These are phyloP conservation scores for Rhineura floridana DNA, from an alignment of 2,113 vertebrate species.

Conservation along the genomic window DNA sequence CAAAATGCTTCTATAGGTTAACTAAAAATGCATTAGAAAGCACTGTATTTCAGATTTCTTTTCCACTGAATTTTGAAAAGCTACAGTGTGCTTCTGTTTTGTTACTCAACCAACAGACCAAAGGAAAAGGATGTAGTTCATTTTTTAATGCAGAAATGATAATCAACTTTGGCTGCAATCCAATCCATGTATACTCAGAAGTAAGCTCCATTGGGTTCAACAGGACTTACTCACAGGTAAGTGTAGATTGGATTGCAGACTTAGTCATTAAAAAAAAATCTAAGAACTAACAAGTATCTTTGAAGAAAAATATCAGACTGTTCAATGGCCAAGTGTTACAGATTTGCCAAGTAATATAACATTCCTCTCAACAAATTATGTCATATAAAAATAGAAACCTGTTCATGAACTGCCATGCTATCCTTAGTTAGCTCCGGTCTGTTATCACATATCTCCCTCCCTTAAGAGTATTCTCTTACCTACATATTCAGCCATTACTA, in stretches of 20 bases:
- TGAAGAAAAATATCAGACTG: neutral
- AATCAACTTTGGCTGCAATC: too few relatives aligned
- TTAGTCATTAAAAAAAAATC: neutral
- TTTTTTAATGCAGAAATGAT: neutral
- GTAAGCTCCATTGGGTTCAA: too few relatives aligned
- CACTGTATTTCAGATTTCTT: neutral
- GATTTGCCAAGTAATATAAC: neutral
- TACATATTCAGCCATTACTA: conserved; percentile 42
- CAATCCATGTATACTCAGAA: too few relatives aligned
- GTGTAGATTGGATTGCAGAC: too few relatives aligned
- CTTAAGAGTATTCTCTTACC: conserved; percentile 35
- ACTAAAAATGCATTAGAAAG: neutral
- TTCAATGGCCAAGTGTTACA: neutral
- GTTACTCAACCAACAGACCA: neutral
- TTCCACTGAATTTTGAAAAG: neutral
- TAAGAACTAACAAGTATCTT: neutral
- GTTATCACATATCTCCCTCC: neutral
- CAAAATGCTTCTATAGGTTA: neutral
- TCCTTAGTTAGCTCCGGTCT: conserved; percentile 16
- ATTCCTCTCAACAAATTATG: neutral
- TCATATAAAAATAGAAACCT: conserved; percentile 36
- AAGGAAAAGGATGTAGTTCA: neutral
- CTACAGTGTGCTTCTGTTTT: neutral
- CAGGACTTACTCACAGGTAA: too few relatives aligned
- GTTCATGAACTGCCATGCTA: neutral